These are phyloP conservation scores for Euschistus heros DNA, from an alignment of 1,140 invertebrate genomes.

Conservation along the genomic window DNA sequence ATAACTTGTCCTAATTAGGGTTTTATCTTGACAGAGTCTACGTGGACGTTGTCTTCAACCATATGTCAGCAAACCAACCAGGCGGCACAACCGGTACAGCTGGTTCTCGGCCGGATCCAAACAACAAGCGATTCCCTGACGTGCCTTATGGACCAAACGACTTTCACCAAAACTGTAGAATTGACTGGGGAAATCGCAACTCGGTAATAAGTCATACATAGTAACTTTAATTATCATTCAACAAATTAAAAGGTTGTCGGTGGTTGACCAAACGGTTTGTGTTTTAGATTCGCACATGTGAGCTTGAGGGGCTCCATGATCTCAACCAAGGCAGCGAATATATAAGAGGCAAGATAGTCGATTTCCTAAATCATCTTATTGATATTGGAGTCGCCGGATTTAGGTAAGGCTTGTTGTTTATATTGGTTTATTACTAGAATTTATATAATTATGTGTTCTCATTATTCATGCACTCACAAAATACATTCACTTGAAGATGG, in stretches of 20 bases:
- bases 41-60: constrained; percentile 76
- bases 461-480: too few species aligned
- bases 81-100: constrained; percentile 44
- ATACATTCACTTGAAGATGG: too few species aligned
- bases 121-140: constrained; percentile 41
- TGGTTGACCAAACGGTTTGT: not conserved
- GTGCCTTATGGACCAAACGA: constrained; percentile 45
- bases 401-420: constrained; percentile 36
- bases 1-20: not conserved
- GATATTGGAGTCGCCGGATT: constrained; percentile 72
- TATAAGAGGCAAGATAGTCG: constrained; percentile 54
- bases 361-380: constrained; percentile 59
- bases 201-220: constrained; percentile 22
- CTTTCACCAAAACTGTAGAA: constrained; percentile 48
- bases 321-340: constrained; percentile 54
- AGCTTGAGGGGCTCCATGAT: constrained; percentile 59
- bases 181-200: constrained; percentile 45
- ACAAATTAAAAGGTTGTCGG: not conserved
- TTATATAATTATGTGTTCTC: too few species aligned
- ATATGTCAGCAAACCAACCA: constrained; percentile 59
- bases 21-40: constrained; percentile 52
- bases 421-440: not conserved
- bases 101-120: not conserved
- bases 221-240: too few species aligned
- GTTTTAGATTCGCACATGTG: constrained; percentile 56